Evolutionary conservation across 2,113 vertebrate species (phyloP).

Genomic region (Bos indicus): DNA sequence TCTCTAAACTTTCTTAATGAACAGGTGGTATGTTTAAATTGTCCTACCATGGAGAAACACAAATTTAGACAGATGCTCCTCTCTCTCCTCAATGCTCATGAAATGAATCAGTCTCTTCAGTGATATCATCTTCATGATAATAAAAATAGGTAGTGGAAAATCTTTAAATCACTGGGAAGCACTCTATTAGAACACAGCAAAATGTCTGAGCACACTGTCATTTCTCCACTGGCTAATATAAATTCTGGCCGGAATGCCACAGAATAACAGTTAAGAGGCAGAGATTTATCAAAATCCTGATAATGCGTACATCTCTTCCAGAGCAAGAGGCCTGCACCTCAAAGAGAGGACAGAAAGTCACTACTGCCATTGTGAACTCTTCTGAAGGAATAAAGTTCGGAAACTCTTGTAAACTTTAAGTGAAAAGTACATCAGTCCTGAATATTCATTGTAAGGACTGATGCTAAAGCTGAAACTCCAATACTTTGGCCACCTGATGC

Average conservation of each 20-base stretch:
- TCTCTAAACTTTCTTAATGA: not conserved
- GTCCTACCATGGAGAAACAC: not conserved
- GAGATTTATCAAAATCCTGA: slow-evolving; percentile 56
- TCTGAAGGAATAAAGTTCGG: slow-evolving; percentile 11
- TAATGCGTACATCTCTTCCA: slow-evolving; percentile 55
- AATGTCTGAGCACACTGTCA: slow-evolving; percentile 14
- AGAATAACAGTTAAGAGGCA: slow-evolving; percentile 55
- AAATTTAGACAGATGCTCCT: not conserved
- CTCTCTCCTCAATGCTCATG: not conserved
- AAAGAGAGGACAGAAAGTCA: slow-evolving; percentile 48
- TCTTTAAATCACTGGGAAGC: slow-evolving; percentile 28
- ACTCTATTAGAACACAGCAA: not conserved
- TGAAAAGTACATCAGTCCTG: not conserved
- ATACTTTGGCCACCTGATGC: not conserved
- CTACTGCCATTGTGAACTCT: not conserved
- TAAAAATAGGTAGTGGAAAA: not conserved
- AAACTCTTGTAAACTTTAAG: slow-evolving; percentile 50
- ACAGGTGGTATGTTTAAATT: not conserved
- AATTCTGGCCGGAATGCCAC: slow-evolving; percentile 53
- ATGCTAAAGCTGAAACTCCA: not conserved
- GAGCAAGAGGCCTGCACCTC: slow-evolving; percentile 57
- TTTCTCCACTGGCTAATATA: slow-evolving; percentile 49
- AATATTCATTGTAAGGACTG: not conserved
- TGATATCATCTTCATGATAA: not conserved
- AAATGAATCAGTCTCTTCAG: not conserved